Evolutionary conservation across 1,140 invertebrate species (phyloP), one percentile per base, ranked within the genome.

Genomic region (Musca domestica): DNA sequence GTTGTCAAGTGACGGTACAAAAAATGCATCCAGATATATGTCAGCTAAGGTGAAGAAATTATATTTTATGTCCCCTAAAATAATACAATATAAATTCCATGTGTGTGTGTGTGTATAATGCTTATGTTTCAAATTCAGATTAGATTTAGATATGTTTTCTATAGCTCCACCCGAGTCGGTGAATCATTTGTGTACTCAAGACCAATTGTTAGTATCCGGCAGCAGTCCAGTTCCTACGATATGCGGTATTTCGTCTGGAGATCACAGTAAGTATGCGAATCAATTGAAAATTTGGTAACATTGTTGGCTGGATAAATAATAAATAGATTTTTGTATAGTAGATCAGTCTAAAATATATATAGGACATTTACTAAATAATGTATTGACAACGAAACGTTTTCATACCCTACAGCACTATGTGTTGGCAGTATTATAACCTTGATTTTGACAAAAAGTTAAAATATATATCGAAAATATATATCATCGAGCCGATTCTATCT

Each of bases 201-300:
- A 95, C 75, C 91, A 93, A 72, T 91, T 95, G 71, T 90, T 93
- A 14, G 89, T 94, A 1, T 92, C 92, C 1, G 93, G 92, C 5
- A 91, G 91, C 1, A 91, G 88, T 77, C 90, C 91, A 0, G 85
- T 93, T 0, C 91, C 92, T 7, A 86, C 88, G 0, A 92, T 95
- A 69, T 95, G 93, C 76, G 93, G 93, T 9, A 84, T 83, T 22
- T 94, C 93, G 70, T 86, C 87, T n/a, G 92, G 91, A 10, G 91
- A 91, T 84, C 93, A 95, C 79, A 92, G 93, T 95, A 84, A 89
- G 88, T 85, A 68, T 1, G 30, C n/a, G n/a, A n/a, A n/a, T n/a
- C n/a, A n/a, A n/a, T n/a, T n/a, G n/a, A n/a, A n/a, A n/a, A n/a
- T n/a, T n/a, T n/a, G n/a, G n/a, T n/a, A n/a, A n/a, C n/a, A n/a